Base-by-base conservation (phyloP, 2,113 vertebrate species). In the Anseranas semipalmata region DNA sequence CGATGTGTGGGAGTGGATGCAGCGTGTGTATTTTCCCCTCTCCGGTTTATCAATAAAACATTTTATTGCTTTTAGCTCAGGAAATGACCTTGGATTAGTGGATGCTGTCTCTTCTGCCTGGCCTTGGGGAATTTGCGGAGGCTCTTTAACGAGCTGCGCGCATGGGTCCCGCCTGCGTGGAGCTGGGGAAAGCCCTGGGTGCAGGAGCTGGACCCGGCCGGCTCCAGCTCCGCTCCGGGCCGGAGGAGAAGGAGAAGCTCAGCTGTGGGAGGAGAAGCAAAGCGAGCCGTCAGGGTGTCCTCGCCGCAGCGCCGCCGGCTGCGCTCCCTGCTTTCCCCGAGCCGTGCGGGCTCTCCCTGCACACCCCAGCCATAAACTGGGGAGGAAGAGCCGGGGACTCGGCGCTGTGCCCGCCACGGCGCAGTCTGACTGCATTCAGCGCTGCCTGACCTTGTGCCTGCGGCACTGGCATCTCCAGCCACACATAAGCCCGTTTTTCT, bases 11-110 rank as follows among this genome's bases (percentile, higher is more conserved):
- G 90, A 92, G 96, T 62, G 92, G 90, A 93, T 93, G 90, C 78
- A 82, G 71, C 50, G 73, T 80, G 25, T 89, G 30, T 86, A 74
- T 95, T 94, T 89, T 89, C 77, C 92, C 65, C 94, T 93, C 93
- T 96, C 94, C 91, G 76, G 96, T 97, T 97, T 98, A 98, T 99
- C 99, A 99, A 99, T 99, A 99, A 98, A 99, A 98, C 98, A 98
- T 98, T 99, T 99, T 98, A 98, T 99, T 98, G 98, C 97, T 99
- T 98, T 98, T 98, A 98, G 98, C 98, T 98, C 95, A 96, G 97
- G 98, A 98, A 97, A 97, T 98, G 98, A 99, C 99, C 98, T 99
- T 98, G 98, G 93, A 96, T 97, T 97, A 97, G 97, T 98, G 92
- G 94, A 95, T 93, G 96, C 96, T 89, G 97, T 98, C 98, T 98